Conservation (phyloP, 1,140 invertebrate genomes). For the Periplaneta americana region DNA sequence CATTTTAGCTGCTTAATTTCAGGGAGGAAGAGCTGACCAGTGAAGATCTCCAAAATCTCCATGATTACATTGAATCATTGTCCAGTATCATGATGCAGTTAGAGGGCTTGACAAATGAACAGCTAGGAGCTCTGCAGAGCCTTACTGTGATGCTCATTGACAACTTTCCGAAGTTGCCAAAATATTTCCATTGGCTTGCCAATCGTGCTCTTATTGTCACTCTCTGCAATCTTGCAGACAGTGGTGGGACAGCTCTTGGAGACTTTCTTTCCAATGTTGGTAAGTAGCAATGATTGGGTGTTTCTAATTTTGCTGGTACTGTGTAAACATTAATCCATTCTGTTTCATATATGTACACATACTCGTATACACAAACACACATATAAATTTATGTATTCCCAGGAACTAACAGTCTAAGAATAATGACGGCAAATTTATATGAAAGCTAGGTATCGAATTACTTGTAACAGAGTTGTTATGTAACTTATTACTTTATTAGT, state of each 20-base stretch:
- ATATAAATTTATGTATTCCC: too few relatives aligned
- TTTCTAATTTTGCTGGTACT: too few relatives aligned
- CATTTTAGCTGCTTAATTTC: neutral
- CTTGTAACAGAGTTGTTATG: too few relatives aligned
- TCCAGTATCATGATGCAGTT: constrained; percentile 35
- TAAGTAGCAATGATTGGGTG: too few relatives aligned
- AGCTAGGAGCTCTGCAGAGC: constrained; percentile 36
- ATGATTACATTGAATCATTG: constrained; percentile 33
- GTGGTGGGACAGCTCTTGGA: constrained; percentile 29
- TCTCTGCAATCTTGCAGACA: constrained; percentile 33
- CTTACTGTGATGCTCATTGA: constrained; percentile 38
- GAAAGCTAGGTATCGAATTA: too few relatives aligned
- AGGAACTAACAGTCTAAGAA: too few relatives aligned
- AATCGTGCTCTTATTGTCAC: constrained; percentile 34
- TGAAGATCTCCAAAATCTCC: neutral
- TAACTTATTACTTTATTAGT: too few relatives aligned
- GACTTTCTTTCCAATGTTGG: constrained; percentile 35
- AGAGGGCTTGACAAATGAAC: constrained; percentile 32
- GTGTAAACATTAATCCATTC: too few relatives aligned
- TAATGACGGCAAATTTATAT: too few relatives aligned
- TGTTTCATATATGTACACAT: too few relatives aligned
- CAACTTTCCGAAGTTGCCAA: constrained; percentile 38
- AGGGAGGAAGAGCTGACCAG: neutral
- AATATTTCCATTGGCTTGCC: constrained; percentile 27
- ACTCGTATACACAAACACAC: too few relatives aligned